A percentile compares a stretch with the other conserved stretches of the same genome.
Conservation (phyloP, 2,797 vertebrate genomes). For the Botia almorhae region DNA sequence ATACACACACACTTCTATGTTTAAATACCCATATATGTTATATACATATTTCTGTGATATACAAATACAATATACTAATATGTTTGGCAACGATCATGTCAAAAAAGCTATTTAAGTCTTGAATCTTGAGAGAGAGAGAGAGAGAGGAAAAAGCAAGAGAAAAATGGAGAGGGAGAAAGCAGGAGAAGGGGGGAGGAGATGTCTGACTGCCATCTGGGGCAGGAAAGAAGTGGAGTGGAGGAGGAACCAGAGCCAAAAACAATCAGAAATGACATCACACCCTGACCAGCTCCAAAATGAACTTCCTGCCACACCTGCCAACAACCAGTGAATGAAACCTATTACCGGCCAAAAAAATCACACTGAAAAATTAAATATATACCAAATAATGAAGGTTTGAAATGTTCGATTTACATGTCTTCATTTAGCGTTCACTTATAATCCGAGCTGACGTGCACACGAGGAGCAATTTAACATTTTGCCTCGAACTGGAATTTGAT, state of each 20-base stretch:
- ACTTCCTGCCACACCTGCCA: background rate
- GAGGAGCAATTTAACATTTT: too few relatives aligned
- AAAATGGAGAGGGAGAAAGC: background rate
- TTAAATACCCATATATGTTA: too few relatives aligned
- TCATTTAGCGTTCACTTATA: too few relatives aligned
- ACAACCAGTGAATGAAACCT: background rate
- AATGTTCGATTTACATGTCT: too few relatives aligned
- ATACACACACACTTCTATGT: background rate
- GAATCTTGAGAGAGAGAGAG: background rate
- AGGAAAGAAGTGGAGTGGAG: slow-evolving; percentile 27
- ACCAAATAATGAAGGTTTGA: too few relatives aligned
- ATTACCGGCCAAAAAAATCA: too few relatives aligned
- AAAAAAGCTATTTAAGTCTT: background rate
- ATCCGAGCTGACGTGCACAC: too few relatives aligned
- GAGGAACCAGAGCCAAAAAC: slow-evolving; percentile 22
- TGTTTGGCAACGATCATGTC: background rate
- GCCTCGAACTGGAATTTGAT: too few relatives aligned
- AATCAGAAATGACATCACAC: slow-evolving; percentile 52
- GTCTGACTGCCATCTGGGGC: slow-evolving; percentile 35
- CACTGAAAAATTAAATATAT: too few relatives aligned
- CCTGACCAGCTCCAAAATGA: slow-evolving; percentile 26
- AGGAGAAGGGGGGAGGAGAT: background rate
- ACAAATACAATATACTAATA: too few relatives aligned
- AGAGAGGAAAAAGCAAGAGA: background rate
- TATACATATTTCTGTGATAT: too few relatives aligned